These are phyloP conservation scores for Nowickia ferox DNA, from an alignment of 2,888 invertebrate species.

Conservation along the genomic window DNA sequence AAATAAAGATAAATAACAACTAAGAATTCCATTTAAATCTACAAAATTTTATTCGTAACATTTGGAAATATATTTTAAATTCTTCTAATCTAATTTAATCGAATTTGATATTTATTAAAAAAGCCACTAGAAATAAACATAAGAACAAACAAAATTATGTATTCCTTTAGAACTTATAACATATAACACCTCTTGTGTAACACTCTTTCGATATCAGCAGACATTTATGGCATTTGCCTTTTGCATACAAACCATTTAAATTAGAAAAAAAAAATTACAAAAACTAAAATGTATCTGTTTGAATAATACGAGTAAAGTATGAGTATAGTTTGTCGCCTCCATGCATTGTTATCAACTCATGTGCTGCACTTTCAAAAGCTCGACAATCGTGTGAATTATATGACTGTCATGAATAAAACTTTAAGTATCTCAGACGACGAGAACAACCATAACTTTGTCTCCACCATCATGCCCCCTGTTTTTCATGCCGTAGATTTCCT, in stretches of 20 bases:
- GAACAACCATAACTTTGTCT: not conserved
- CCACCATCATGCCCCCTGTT: not conserved
- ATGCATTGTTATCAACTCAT: conserved; percentile 41
- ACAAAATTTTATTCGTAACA: too few species aligned
- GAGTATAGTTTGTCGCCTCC: not conserved
- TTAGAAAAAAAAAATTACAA: conserved; percentile 33
- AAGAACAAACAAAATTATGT: too few species aligned
- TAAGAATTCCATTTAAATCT: too few species aligned
- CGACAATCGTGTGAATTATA: conserved; percentile 65
- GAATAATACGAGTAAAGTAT: not conserved
- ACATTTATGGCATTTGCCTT: conserved; percentile 15
- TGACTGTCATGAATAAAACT: conserved; percentile 45
- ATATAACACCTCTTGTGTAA: not conserved
- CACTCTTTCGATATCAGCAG: not conserved
- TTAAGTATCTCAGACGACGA: not conserved
- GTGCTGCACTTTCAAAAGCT: conserved; percentile 36
- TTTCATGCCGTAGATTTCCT: not conserved
- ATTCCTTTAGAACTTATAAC: too few species aligned
- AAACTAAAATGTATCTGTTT: not conserved
- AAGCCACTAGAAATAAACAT: too few species aligned
- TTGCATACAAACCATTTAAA: conserved; percentile 37
- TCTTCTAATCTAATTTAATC: too few species aligned
- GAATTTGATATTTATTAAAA: too few species aligned
- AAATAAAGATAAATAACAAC: too few species aligned
- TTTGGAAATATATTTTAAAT: too few species aligned